Evolutionary conservation across 2,797 vertebrate genomes (phyloP), one percentile per base, ranked within the genome.

Genomic region (Cryptoprocta ferox): DNA sequence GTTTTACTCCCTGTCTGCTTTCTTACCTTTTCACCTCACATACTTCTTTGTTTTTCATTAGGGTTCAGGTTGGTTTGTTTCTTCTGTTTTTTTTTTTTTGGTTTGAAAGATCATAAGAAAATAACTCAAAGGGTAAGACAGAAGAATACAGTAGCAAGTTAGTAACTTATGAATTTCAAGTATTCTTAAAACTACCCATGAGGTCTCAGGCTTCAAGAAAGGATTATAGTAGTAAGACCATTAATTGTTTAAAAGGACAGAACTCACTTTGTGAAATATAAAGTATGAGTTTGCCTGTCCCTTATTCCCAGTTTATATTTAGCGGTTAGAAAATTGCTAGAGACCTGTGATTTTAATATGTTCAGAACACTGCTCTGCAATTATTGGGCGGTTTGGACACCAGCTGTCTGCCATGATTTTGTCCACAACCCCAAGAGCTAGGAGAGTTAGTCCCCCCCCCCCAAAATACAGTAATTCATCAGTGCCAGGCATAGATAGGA

Each of bases 311-410:
- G 94, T 65, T 45, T 80, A 19, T 97, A 28, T 70, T 98, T 97
- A 91, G 92, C 91, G 86, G 95, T 97, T 78, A 75, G 53, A 91
- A 95, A 95, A 93, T 24, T 82, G 73, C 89, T 63, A 63, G 94
- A 96, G 92, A 35, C 42, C 56, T 97, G 63, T 45, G 73, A 94
- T 97, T 98, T 97, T 95, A 95, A 88, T 93, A 97, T 83, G 85
- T 90, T 97, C 35, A 97, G 88, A 95, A 94, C 32, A 71, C 96
- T 89, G 93, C 66, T 96, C 91, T 90, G 81, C 80, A 97, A 84
- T 97, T 96, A 76, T 89, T 94, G 92, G 86, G 94, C 88, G 92
- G 13, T n/a, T 75, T 73, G 65, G 91, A 97, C 78, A 92, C 15
- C n/a, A n/a, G 50, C 91, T 94, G 13, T 15, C 75, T 91, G 59